Percentiles rank a stretch among this genome's conserved stretches.
Conservation (phyloP, 1,140 invertebrate genomes). For the Ceratina japonica region DNA sequence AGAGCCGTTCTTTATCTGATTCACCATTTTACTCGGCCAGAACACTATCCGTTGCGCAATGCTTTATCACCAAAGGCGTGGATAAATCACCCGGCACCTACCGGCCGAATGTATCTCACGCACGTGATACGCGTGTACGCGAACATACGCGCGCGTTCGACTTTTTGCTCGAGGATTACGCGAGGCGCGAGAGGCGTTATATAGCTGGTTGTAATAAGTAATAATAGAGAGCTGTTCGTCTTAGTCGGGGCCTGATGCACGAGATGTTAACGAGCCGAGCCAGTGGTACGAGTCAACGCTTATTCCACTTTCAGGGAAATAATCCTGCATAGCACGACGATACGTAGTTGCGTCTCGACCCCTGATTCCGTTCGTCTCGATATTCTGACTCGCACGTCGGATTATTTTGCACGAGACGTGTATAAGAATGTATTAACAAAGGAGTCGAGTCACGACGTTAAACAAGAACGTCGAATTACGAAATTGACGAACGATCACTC, state of each 20-base stretch:
- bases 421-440: no score
- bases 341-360: no score
- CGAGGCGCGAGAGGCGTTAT: neutral
- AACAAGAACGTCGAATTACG: neutral
- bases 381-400: no score
- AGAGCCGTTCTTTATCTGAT: constrained; percentile 64
- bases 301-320: neutral
- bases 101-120: constrained; percentile 45
- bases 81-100: constrained; percentile 58
- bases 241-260: neutral
- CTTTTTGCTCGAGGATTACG: constrained; percentile 13
- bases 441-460: no score
- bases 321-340: no score
- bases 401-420: no score
- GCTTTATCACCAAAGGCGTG: constrained; percentile 67
- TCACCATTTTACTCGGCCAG: constrained; percentile 56
- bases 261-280: constrained; percentile 11
- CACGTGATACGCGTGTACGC: constrained; percentile 15
- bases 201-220: neutral
- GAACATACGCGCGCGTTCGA: neutral
- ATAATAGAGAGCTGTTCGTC: neutral
- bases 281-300: constrained; percentile 8
- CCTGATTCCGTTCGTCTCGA: no score
- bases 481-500: neutral
- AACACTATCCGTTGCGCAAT: constrained; percentile 68